Evolutionary conservation across 1,140 invertebrate species (phyloP).

Genomic region (Aphelenchoides besseyi): DNA sequence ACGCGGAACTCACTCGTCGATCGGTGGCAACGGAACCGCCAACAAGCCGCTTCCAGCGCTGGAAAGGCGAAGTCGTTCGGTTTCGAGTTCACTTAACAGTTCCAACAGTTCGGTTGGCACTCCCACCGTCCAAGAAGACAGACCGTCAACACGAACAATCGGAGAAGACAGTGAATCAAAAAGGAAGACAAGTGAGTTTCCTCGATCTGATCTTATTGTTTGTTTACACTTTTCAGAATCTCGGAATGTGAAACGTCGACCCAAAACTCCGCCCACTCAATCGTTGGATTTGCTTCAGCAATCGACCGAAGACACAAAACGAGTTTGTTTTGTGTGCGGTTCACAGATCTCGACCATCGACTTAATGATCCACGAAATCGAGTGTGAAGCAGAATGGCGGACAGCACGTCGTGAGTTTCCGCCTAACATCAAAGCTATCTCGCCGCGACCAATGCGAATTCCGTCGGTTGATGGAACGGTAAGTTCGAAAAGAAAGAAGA

Average conservation of each 20-base stretch:
- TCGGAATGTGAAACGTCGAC: background rate
- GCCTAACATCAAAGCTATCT: background rate
- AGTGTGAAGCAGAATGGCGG: slow-evolving; percentile 21
- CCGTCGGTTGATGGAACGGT: slow-evolving; percentile 14
- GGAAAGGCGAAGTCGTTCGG: slow-evolving; percentile 2
- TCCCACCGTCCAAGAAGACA: background rate
- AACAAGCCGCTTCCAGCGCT: background rate
- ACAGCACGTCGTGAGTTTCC: slow-evolving; percentile 10
- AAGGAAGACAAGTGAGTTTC: slow-evolving; percentile 7
- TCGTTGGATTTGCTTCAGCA: background rate
- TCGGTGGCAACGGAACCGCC: background rate
- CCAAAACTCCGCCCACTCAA: background rate
- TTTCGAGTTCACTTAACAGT: background rate
- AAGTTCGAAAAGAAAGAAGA: background rate
- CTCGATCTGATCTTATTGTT: too few relatives aligned
- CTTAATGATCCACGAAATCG: slow-evolving; percentile 13
- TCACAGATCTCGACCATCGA: background rate
- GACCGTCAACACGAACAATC: background rate
- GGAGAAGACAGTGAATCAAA: background rate
- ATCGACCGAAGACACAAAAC: background rate
- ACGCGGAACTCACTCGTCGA: background rate
- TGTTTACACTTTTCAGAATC: too few relatives aligned
- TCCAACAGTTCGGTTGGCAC: background rate
- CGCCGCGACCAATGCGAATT: slow-evolving; percentile 14
- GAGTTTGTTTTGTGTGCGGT: slow-evolving; percentile 18